These are phyloP conservation scores for Colostygia pectinataria DNA, from an alignment of 2,888 invertebrate genomes.

Conservation along the genomic window DNA sequence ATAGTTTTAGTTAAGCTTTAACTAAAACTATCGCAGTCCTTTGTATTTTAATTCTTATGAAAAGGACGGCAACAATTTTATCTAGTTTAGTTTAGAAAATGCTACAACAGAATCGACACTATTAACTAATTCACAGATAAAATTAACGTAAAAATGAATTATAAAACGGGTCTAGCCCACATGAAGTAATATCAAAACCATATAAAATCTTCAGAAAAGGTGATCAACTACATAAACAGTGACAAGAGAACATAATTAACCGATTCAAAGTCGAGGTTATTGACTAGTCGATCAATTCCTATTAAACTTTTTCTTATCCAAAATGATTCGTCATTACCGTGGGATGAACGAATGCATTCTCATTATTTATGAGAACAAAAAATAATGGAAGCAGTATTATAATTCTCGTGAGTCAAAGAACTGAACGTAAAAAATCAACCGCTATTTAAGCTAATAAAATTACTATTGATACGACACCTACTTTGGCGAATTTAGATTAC, in stretches of 20 bases:
- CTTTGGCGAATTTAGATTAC: constrained; percentile 39
- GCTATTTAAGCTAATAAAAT: constrained; percentile 49
- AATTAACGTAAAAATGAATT: no score
- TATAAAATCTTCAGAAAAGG: no score
- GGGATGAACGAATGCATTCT: constrained; percentile 54
- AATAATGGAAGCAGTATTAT: constrained; percentile 46
- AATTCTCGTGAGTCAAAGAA: constrained; percentile 56
- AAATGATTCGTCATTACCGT: constrained; percentile 41
- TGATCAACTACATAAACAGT: no score
- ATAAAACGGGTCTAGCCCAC: no score
- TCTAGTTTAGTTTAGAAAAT: no score
- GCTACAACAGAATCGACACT: no score
- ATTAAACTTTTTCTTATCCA: constrained; percentile 11
- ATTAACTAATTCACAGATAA: no score
- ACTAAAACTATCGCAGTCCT: no score
- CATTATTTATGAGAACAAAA: constrained; percentile 58
- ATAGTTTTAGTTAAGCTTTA: no score
- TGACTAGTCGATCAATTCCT: constrained; percentile 2
- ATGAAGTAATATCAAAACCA: no score
- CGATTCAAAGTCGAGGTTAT: background rate
- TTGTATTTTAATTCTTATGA: no score
- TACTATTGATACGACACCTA: constrained; percentile 47
- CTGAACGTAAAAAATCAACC: constrained; percentile 51
- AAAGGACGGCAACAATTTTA: no score
- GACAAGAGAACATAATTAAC: background rate